Conservation (phyloP, 2,888 invertebrate species). For the Disparrhopalites patrizii region DNA sequence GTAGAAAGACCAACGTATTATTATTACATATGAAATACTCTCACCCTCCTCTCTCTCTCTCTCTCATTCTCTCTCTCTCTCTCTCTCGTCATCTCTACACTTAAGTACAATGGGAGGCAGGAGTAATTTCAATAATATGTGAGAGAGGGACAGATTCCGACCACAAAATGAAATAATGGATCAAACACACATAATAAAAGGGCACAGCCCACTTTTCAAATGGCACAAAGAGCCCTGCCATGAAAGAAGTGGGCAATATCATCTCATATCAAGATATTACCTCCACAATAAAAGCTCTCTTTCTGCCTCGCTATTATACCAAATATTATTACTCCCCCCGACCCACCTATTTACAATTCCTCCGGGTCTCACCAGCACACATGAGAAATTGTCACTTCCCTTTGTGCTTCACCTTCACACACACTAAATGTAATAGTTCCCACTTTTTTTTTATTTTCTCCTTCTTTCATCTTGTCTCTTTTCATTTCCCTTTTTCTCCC, state of each 20-base stretch:
- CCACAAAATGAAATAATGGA: slow-evolving; percentile 4
- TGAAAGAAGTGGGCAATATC: slow-evolving; percentile 21
- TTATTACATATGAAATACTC: no score
- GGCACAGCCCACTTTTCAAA: slow-evolving; percentile 19
- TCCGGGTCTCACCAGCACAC: background rate
- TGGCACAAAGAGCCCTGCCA: slow-evolving; percentile 3
- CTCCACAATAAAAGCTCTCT: background rate
- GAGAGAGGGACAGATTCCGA: background rate
- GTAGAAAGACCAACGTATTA: no score
- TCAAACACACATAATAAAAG: slow-evolving; percentile 20
- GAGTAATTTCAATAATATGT: background rate
- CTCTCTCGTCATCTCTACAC: background rate
- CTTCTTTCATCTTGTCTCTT: background rate
- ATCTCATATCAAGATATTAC: slow-evolving; percentile 24
- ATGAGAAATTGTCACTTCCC: background rate
- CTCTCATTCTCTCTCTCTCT: background rate
- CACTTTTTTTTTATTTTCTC: no score
- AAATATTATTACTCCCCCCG: slow-evolving; percentile 1
- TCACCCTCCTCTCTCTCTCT: no score
- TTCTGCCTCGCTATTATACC: no score
- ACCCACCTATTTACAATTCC: background rate
- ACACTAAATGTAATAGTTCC: no score
- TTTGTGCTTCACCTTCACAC: no score
- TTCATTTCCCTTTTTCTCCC: background rate
- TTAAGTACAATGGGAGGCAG: background rate